Conservation (phyloP, 2,797 vertebrate species). For the Distichodus sexfasciatus region DNA sequence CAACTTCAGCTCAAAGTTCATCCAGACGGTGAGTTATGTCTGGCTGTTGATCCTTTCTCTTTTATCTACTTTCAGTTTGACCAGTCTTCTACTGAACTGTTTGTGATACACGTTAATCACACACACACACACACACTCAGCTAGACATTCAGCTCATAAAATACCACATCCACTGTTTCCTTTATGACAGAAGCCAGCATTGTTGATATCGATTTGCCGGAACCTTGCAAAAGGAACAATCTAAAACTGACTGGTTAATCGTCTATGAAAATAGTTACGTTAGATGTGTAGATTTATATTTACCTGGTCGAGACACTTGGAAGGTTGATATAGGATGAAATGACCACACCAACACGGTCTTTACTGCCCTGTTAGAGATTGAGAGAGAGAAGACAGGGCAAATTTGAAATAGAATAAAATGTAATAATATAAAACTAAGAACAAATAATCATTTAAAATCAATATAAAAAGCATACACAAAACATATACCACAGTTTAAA, state of each 20-base stretch:
- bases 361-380: constrained; percentile 76
- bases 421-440: too few species aligned
- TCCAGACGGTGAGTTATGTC: constrained; percentile 41
- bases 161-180: not conserved
- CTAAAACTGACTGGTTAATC: too few species aligned
- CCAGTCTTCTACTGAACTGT: not conserved
- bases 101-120: not conserved
- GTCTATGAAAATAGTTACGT: too few species aligned
- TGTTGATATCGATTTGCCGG: too few species aligned
- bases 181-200: not conserved
- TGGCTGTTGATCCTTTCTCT: not conserved
- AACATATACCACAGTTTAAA: not conserved
- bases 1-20: constrained; percentile 58
- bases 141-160: not conserved
- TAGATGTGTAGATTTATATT: constrained; percentile 43
- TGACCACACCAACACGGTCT: constrained; percentile 84
- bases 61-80: not conserved
- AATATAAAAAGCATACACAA: not conserved
- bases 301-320: constrained; percentile 88
- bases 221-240: too few species aligned
- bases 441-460: too few species aligned
- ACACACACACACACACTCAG: not conserved
- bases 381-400: not conserved
- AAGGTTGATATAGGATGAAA: constrained; percentile 89
- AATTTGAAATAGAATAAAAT: too few species aligned